phyloP scores from a whole-genome alignment of 2,113 vertebrate species.

The Passer domesticus region DNA sequence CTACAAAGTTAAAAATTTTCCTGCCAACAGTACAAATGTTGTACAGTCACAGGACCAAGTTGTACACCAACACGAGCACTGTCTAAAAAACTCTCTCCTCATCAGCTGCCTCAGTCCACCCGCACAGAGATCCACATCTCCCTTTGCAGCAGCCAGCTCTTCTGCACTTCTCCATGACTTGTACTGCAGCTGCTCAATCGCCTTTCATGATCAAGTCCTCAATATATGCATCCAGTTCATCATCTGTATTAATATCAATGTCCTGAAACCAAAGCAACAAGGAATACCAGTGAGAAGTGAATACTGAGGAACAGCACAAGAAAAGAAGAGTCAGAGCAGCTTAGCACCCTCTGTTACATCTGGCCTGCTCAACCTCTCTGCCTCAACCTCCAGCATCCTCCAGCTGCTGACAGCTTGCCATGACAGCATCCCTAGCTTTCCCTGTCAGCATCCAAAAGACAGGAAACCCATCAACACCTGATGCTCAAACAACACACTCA shows the following conservation, averaged over 20 bases:
- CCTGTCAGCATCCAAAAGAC: background rate
- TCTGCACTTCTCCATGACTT: background rate
- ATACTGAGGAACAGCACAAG: background rate
- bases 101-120: background rate
- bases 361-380: background rate
- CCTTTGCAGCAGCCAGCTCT: background rate
- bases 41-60: slow-evolving; percentile 41
- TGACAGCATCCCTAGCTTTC: background rate
- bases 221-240: slow-evolving; percentile 96
- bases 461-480: background rate
- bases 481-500: background rate
- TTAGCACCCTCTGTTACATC: background rate
- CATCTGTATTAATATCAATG: slow-evolving; percentile 97
- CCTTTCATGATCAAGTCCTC: slow-evolving; percentile 97
- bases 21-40: slow-evolving; percentile 59
- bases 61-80: slow-evolving; percentile 39
- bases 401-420: background rate
- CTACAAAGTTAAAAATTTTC: slow-evolving; percentile 53
- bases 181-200: slow-evolving; percentile 72
- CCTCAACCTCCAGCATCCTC: background rate
- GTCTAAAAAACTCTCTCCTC: background rate
- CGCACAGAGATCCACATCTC: background rate
- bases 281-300: background rate
- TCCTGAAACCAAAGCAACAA: slow-evolving; percentile 80
- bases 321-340: background rate